phyloP scores from a whole-genome alignment of 2,113 vertebrate species.

The Ondatra zibethicus region DNA sequence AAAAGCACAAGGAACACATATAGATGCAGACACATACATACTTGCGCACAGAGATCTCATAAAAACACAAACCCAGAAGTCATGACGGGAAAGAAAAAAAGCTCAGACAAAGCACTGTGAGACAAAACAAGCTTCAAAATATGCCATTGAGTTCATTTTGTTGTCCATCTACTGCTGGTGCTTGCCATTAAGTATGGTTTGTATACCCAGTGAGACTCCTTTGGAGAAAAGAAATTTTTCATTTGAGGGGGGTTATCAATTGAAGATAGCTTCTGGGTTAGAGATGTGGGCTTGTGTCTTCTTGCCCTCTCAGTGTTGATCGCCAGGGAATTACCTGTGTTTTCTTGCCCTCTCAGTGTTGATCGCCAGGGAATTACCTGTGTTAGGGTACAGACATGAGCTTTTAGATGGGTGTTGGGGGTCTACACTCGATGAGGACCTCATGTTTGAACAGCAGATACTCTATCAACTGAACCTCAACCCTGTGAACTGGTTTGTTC shows the following conservation, averaged over 20 bases:
- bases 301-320: neutral
- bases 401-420: neutral
- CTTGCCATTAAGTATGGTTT: neutral
- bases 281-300: neutral
- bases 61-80: neutral
- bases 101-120: neutral
- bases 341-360: neutral
- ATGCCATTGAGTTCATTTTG: neutral
- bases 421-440: neutral
- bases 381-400: neutral
- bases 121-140: neutral
- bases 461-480: neutral
- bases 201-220: neutral
- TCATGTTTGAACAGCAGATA: neutral
- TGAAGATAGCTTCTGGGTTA: neutral
- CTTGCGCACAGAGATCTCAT: neutral
- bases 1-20: neutral
- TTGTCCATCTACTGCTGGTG: neutral
- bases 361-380: neutral
- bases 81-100: neutral
- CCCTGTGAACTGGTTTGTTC: constrained; percentile 8
- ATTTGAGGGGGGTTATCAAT: neutral
- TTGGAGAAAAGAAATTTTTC: neutral
- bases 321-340: neutral
- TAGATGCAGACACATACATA: neutral